A percentile compares a stretch with the other conserved stretches of the same genome.
These are phyloP conservation scores for Aphrophora alni DNA, from an alignment of 2,888 invertebrate species.

Conservation along the genomic window DNA sequence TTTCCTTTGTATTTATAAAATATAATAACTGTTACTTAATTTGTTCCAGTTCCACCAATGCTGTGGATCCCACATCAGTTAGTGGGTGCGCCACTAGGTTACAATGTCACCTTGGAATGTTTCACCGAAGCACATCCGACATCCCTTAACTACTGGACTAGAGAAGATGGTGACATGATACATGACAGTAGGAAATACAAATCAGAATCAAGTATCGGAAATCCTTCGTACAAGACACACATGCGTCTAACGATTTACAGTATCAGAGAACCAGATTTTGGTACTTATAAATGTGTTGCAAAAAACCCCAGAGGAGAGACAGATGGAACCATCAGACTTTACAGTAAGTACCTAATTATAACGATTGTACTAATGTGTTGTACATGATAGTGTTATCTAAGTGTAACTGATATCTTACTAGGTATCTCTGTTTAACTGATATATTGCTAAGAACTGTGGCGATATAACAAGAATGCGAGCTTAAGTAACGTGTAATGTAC, in stretches of 20 bases:
- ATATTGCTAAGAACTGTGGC: no score
- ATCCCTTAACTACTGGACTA: constrained; percentile 89
- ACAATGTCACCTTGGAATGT: constrained; percentile 85
- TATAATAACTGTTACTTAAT: no score
- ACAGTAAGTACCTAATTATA: constrained; percentile 70
- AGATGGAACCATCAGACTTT: constrained; percentile 86
- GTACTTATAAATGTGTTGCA: constrained; percentile 86
- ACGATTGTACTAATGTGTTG: no score
- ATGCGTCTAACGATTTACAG: constrained; percentile 84
- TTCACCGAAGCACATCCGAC: constrained; percentile 91
- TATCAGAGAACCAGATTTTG: constrained; percentile 78
- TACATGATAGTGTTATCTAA: no score
- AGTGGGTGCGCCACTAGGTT: constrained; percentile 83
- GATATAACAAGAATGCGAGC: no score
- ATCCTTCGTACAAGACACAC: constrained; percentile 77
- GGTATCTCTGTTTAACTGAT: no score
- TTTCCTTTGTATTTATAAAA: no score
- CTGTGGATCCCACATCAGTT: constrained; percentile 90
- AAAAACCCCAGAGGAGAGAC: constrained; percentile 92
- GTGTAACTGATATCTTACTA: no score
- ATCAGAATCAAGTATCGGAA: constrained; percentile 50
- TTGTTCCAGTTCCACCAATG: constrained; percentile 84
- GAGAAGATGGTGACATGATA: constrained; percentile 88
- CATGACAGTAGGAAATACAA: constrained; percentile 84
- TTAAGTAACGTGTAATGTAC: no score